Conservation (phyloP, 2,888 invertebrate genomes). For the Hipparchia sbordonii region DNA sequence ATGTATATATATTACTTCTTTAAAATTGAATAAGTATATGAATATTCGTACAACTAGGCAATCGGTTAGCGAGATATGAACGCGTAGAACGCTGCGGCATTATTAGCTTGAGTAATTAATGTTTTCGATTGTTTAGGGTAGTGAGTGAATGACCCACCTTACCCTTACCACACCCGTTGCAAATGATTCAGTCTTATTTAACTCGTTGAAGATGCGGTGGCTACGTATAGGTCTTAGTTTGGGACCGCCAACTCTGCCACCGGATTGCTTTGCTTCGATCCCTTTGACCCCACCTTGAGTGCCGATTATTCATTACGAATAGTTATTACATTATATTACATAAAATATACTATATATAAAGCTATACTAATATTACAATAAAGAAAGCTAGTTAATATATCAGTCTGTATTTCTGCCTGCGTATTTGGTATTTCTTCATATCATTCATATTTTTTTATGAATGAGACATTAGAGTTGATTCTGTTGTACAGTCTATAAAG, state of each 20-base stretch:
- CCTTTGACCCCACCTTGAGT: conserved; percentile 46
- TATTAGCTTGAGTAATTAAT: conserved; percentile 35
- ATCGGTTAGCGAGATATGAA: conserved; percentile 29
- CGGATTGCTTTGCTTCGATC: conserved; percentile 43
- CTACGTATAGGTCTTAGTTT: conserved; percentile 43
- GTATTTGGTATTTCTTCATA: not conserved
- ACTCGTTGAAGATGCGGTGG: conserved; percentile 31
- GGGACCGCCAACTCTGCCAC: conserved; percentile 45
- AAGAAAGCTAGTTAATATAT: not conserved
- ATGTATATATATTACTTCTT: too few relatives aligned
- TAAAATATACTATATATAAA: conserved; percentile 22
- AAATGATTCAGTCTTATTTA: conserved; percentile 34
- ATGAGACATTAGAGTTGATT: too few relatives aligned
- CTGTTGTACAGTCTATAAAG: too few relatives aligned
- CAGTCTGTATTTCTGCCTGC: not conserved
- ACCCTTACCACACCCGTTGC: conserved; percentile 35
- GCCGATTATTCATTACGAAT: conserved; percentile 31
- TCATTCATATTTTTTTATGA: not conserved
- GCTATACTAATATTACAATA: not conserved
- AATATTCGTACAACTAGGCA: not conserved
- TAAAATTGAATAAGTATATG: too few relatives aligned
- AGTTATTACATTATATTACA: conserved; percentile 25
- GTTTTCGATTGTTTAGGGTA: conserved; percentile 28
- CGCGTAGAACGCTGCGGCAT: conserved; percentile 24
- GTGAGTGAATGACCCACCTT: conserved; percentile 40